These are phyloP conservation scores for Takifugu bimaculatus DNA, from an alignment of 2,113 vertebrate species.

Conservation along the genomic window DNA sequence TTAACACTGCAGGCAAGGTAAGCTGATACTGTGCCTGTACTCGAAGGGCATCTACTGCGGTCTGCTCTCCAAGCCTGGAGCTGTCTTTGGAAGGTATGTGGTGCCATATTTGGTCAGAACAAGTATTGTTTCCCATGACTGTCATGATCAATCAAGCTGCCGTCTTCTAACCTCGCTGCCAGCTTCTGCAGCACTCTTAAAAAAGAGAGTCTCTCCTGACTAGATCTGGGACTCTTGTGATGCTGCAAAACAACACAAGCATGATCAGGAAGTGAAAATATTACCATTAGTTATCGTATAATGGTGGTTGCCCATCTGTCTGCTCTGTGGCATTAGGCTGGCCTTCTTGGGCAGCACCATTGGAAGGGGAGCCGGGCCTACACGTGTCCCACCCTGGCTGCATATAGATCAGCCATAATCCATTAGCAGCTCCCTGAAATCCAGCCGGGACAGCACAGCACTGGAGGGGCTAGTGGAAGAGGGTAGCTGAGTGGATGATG, in stretches of 20 bases:
- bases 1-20: slow-evolving; percentile 54
- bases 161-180: slow-evolving; percentile 22
- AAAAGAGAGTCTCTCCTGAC: slow-evolving; percentile 5
- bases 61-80: slow-evolving; percentile 19
- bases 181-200: slow-evolving; percentile 5
- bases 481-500: slow-evolving; percentile 57
- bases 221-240: not conserved
- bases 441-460: slow-evolving; percentile 67
- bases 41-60: slow-evolving; percentile 43
- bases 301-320: slow-evolving; percentile 23
- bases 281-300: slow-evolving; percentile 8
- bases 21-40: slow-evolving; percentile 45
- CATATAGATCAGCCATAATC: slow-evolving; percentile 75
- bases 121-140: slow-evolving; percentile 32
- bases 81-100: slow-evolving; percentile 46
- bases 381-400: slow-evolving; percentile 70
- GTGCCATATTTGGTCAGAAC: slow-evolving; percentile 41
- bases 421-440: slow-evolving; percentile 74
- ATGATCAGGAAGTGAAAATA: not conserved
- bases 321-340: slow-evolving; percentile 45
- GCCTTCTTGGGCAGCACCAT: slow-evolving; percentile 60
- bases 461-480: slow-evolving; percentile 64
- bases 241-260: not conserved
- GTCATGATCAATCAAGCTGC: slow-evolving; percentile 16
- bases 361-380: slow-evolving; percentile 60